Evolutionary conservation across 2,797 vertebrate genomes (phyloP), one percentile per base, ranked within the genome.

Genomic region (Pithecia hirsuta): DNA sequence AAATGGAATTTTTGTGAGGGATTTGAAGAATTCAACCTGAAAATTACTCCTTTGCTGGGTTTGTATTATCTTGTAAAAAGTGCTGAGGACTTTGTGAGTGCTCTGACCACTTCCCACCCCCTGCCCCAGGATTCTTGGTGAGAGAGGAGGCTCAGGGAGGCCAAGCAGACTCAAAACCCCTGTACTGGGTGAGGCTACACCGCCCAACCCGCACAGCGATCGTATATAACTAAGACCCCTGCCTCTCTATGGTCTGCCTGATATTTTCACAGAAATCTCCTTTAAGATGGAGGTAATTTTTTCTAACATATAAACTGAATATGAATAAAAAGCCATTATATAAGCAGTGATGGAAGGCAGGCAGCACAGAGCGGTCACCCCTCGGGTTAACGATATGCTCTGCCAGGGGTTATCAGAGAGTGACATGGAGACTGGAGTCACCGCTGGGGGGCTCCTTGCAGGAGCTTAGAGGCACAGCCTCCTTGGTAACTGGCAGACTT

Each of bases 351-450:
- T 19, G 61, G 24, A 59, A 15, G 46, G 15, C n/a, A 19, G 46
- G 55, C 26, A 46, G 57, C 50, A 17, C 0, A 2, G 36, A 59
- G 36, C 17, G 0, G 12, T 22, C n/a, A 17, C 26, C 36, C 17
- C 28, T 1, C 12, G 2, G 28, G 28, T 26, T 22, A 36, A 41
- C 46, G n/a, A 36, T 2, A 1, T 26, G 33, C 26, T 67, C 33
- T 75, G 33, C 50, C 12, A 4, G 24, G 48, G 78, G 1, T 33
- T 1, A 22, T 17, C 80, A 55, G 36, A 48, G 36, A 33, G 59
- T 1, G 33, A 39, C 1, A 0, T 1, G 22, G 26, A 15, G 20
- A 26, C 28, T 10, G 0, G 4, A 30, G 36, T 39, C 19, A 7
- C 22, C 0, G 1, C 15, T 17, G 15, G 33, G 11, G 59, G 7